A percentile compares a stretch with the other conserved stretches of the same genome.
Evolutionary conservation across 2,888 invertebrate species (phyloP).

Genomic region (Autographa gamma): DNA sequence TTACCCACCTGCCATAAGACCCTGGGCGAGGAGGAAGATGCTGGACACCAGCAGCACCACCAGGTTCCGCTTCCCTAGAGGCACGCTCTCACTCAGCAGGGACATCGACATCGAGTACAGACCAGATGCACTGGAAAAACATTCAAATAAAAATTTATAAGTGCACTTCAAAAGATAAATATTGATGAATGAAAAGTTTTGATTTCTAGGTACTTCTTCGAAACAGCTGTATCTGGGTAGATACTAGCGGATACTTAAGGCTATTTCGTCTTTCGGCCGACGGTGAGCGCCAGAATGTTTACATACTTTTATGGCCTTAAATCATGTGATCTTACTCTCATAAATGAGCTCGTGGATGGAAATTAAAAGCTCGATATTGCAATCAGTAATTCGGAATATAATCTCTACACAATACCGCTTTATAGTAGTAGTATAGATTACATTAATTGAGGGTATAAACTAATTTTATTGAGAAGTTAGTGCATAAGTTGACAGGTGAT

Average conservation of each 20-base stretch:
- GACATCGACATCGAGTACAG: conserved; percentile 73
- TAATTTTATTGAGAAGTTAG: not conserved
- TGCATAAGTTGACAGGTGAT: not conserved
- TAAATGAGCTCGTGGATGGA: too few relatives aligned
- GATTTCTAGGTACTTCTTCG: not conserved
- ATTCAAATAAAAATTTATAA: not conserved
- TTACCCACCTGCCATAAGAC: conserved; percentile 72
- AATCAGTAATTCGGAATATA: too few relatives aligned
- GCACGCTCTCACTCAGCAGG: conserved; percentile 74
- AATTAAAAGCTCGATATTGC: too few relatives aligned
- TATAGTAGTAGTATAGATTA: not conserved
- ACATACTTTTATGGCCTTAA: not conserved
- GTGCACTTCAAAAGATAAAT: not conserved
- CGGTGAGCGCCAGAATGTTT: not conserved
- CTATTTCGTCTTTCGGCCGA: too few relatives aligned
- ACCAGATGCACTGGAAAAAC: conserved; percentile 69
- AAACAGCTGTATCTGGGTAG: too few relatives aligned
- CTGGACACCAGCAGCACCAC: conserved; percentile 72
- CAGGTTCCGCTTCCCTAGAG: conserved; percentile 68
- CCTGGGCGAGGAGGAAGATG: conserved; percentile 72
- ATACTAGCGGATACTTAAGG: too few relatives aligned
- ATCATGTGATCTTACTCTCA: too few relatives aligned
- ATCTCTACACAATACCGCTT: not conserved
- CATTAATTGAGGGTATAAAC: not conserved
- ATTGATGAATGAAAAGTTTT: not conserved